Evolutionary conservation across 92 coral and sea anemone genomes (phyloP), one percentile per base, ranked within the genome.

Genomic region (Diadumene lineata): DNA sequence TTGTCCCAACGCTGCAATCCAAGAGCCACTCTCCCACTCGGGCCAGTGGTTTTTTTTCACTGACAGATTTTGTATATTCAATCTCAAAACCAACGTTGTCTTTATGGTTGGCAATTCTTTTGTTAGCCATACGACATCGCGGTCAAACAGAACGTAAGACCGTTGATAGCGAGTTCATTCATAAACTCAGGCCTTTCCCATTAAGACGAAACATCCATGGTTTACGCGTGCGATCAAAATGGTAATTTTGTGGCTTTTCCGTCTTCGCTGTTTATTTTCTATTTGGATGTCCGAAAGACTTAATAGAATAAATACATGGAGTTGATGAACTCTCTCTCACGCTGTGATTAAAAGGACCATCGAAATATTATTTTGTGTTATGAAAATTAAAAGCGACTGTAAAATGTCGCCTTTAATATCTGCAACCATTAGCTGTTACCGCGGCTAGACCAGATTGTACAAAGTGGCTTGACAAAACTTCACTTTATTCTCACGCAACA

Each of bases 81-180:
- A 74, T 74, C 24, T 7, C 21, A 56, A 56, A 72, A 72, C 66
- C 77, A 33, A 57, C n/a, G 56, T 28, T 34, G 13, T 30, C 15
- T 72, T 25, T 65, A 7, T 58, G 77, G n/a, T 72, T 30, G 77
- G 31, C 50, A 56, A 13, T 50, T 33, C 77, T 56, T 72, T 72
- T 72, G 77, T 72, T 56, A 72, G 50, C 77, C 77, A 72, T 72
- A 72, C 50, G 77, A 72, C 21, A 27, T 72, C n/a, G 77, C 50
- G 77, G 77, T 72, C 23, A 72, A 30, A 56, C 13, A n/a, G 77
- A 72, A 72, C 55, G 56, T 34, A 32, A 33, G 77, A 65, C 57
- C 26, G 31, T 58, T 32, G 50, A 72, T 30, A 32, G 33, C 18
- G 33, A 11, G 65, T 25, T 57, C 0, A 33, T 72, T 72, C 56